Base-by-base conservation (phyloP, 2,888 invertebrate genomes). In the Rapana venosa region DNA sequence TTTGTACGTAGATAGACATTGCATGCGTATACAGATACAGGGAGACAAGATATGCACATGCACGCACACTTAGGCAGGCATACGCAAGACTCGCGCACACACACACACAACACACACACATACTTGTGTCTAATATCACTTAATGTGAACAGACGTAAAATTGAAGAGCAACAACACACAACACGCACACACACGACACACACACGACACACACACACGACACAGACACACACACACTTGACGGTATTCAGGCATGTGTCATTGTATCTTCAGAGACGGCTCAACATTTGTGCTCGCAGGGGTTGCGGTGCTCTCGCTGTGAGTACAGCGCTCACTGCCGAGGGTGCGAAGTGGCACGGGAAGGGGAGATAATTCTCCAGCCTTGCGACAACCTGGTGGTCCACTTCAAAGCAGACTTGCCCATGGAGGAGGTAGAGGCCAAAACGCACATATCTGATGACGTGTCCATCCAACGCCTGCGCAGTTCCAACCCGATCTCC, bases 301-400 rank as follows among this genome's bases (percentile, higher is more conserved):
- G 97, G 89, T 96, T 97, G 91, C 96, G 96, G 90, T 97, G 97
- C 93, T 97, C 97, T 22, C 96, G 97, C 2, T 97, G 97, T 94
- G 96, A 97, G 92, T 97, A 96, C 93, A 96, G 96, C 17, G 95
- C 96, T 13, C 97, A 97, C 93, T 97, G 97, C 93, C 96, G 96
- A 15, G 97, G 97, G 26, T 97, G 97, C 94, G 96, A 96, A 86
- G 96, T 97, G 66, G 91, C 94, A 20, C 92, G 94, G 8, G 94
- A 95, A 66, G 94, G 94, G 26, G 94, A 97, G 92, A 96, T 97
- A 8, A 96, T 94, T 87, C 95, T 97, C n/a, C 96, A 96, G 91
- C 96, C 97, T 30, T 96, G 96, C 13, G 97, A 97, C 93, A 97
- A 97, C 47, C 95, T 97, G 88, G 97, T 95, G 22, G 93, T 96